Evolutionary conservation across 1,140 invertebrate genomes (phyloP).

Genomic region (Rhyacophila brunnea): DNA sequence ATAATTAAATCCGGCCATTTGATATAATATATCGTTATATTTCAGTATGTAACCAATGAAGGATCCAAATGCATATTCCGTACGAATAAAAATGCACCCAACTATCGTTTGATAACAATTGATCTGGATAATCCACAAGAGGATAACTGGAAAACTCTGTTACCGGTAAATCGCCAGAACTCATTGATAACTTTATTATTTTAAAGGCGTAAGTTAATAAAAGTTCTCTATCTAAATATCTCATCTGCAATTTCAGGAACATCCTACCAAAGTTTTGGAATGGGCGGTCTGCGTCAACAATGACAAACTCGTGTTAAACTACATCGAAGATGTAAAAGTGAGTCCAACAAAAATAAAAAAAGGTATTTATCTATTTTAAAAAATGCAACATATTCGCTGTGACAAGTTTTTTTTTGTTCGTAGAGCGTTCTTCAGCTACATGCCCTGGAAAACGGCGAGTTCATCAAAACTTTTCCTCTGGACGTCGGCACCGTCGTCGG

Average conservation of each 20-base stretch:
- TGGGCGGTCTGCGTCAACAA: slow-evolving; percentile 81
- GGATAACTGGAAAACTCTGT: slow-evolving; percentile 80
- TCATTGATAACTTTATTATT: too few species aligned
- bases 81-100: slow-evolving; percentile 92
- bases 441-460: slow-evolving; percentile 69
- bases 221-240: too few species aligned
- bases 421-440: slow-evolving; percentile 85
- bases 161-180: slow-evolving; percentile 65
- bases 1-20: too few species aligned
- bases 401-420: slow-evolving; percentile 37
- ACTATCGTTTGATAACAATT: slow-evolving; percentile 85
- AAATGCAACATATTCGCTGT: neutral
- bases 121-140: slow-evolving; percentile 78
- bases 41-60: slow-evolving; percentile 88
- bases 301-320: slow-evolving; percentile 87
- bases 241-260: slow-evolving; percentile 58
- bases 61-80: slow-evolving; percentile 81
- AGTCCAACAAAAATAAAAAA: too few species aligned
- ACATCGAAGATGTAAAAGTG: slow-evolving; percentile 95
- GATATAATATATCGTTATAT: slow-evolving; percentile 30
- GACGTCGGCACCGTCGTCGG: slow-evolving; percentile 84
- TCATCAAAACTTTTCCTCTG: slow-evolving; percentile 72
- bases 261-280: slow-evolving; percentile 85
- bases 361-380: neutral
- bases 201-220: too few species aligned